Conservation (phyloP, 1,140 invertebrate genomes). For the Colletes gigas region DNA sequence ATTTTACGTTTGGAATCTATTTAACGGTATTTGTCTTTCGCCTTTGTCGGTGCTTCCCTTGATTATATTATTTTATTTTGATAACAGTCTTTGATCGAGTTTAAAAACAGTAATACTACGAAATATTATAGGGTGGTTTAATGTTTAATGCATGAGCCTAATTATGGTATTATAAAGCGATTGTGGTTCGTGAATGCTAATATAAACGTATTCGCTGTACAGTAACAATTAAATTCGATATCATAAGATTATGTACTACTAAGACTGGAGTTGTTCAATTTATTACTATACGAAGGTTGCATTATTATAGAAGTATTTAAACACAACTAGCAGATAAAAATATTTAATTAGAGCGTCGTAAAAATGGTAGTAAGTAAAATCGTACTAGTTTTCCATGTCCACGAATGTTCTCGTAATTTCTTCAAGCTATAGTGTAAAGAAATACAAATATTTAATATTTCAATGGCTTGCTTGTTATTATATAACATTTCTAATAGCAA, state of each 20-base stretch:
- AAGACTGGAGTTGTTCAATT: conserved; percentile 25
- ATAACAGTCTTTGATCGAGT: background rate
- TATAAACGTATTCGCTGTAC: conserved; percentile 5
- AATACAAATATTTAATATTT: too few species aligned
- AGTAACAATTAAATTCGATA: conserved; percentile 1
- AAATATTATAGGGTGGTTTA: background rate
- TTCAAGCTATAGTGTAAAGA: too few species aligned
- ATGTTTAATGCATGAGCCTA: conserved; percentile 31
- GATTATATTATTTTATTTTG: conserved; percentile 1
- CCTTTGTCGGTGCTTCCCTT: background rate
- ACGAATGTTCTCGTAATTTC: too few species aligned
- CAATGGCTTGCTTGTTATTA: too few species aligned
- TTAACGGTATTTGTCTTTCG: background rate
- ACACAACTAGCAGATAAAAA: conserved; percentile 8
- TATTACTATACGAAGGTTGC: conserved; percentile 6
- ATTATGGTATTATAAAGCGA: conserved; percentile 4
- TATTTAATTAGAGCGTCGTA: background rate
- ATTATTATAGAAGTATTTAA: conserved; percentile 16
- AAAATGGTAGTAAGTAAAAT: too few species aligned
- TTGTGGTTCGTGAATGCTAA: background rate
- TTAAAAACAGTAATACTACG: background rate
- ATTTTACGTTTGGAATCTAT: background rate
- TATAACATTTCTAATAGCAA: too few species aligned
- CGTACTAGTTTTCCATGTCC: too few species aligned
- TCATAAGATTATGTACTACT: background rate